These are phyloP conservation scores for Acrocera orbiculus DNA, from an alignment of 2,888 invertebrate species.

Conservation along the genomic window DNA sequence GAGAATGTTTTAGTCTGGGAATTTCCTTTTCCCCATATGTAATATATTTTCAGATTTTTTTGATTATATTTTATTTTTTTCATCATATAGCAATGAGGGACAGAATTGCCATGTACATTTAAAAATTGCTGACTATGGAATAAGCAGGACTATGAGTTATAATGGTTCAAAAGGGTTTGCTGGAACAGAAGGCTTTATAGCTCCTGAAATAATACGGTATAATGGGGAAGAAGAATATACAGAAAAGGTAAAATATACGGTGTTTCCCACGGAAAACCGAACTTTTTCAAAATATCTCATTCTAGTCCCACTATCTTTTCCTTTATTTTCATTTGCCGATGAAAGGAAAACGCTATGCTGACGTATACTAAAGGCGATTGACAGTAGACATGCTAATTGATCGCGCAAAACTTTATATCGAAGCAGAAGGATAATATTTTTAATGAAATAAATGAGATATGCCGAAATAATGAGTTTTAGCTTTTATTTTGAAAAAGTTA, in stretches of 20 bases:
- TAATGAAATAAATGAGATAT: too few relatives aligned
- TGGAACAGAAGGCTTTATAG: conserved; percentile 98
- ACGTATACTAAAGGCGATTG: too few relatives aligned
- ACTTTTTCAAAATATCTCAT: too few relatives aligned
- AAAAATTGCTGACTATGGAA: conserved; percentile 94
- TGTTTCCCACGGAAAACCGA: too few relatives aligned
- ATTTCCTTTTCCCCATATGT: conserved; percentile 55
- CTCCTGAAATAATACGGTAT: conserved; percentile 94
- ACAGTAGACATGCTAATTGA: too few relatives aligned
- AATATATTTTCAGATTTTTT: conserved; percentile 12
- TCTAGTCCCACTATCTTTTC: too few relatives aligned
- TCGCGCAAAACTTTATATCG: too few relatives aligned
- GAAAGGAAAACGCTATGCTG: too few relatives aligned
- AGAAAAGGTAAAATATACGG: conserved; percentile 51
- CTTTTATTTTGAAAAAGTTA: too few relatives aligned
- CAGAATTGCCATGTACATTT: conserved; percentile 60
- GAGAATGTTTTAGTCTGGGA: conserved; percentile 99
- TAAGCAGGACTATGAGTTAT: conserved; percentile 71
- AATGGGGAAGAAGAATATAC: conserved; percentile 99
- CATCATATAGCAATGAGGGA: conserved; percentile 40
- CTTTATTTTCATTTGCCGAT: too few relatives aligned
- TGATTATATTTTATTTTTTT: conserved; percentile 27
- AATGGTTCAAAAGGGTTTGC: conserved; percentile 94
- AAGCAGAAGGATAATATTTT: too few relatives aligned
- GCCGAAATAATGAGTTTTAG: too few relatives aligned